Evolutionary conservation across 2,797 vertebrate species (phyloP).

Genomic region (Pipistrellus pygmaeus): DNA sequence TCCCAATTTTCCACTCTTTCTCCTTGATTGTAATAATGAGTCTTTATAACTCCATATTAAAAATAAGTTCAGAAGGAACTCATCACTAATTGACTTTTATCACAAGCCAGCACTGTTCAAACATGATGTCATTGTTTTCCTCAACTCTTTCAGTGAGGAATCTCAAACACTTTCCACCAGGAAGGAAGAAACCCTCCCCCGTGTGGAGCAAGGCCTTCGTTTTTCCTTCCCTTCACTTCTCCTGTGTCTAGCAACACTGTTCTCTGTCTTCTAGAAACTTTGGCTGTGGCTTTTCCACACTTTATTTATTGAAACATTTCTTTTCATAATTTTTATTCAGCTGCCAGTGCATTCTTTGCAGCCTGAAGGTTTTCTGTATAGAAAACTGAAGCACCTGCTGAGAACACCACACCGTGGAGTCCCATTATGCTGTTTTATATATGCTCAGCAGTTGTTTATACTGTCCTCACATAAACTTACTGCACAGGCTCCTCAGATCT

Average conservation of each 20-base stretch:
- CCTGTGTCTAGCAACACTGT: neutral
- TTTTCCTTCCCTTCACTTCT: neutral
- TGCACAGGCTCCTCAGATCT: neutral
- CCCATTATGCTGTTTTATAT: neutral
- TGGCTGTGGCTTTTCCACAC: neutral
- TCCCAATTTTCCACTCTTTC: neutral
- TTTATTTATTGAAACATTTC: neutral
- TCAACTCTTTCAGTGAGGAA: neutral
- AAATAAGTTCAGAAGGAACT: constrained; percentile 14
- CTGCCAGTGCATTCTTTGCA: neutral
- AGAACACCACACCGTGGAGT: neutral
- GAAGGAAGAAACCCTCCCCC: neutral
- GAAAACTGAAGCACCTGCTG: neutral
- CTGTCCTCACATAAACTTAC: neutral
- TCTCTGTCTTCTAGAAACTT: neutral
- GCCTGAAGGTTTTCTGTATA: neutral
- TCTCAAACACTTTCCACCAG: neutral
- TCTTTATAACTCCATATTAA: neutral
- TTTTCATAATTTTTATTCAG: neutral
- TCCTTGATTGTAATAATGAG: neutral
- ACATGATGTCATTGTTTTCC: rapidly evolving
- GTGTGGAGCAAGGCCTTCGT: neutral
- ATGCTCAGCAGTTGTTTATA: neutral
- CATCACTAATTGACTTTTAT: neutral
- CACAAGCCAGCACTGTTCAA: neutral